Conservation (phyloP, 2,888 invertebrate genomes). For the Noctua pronuba region DNA sequence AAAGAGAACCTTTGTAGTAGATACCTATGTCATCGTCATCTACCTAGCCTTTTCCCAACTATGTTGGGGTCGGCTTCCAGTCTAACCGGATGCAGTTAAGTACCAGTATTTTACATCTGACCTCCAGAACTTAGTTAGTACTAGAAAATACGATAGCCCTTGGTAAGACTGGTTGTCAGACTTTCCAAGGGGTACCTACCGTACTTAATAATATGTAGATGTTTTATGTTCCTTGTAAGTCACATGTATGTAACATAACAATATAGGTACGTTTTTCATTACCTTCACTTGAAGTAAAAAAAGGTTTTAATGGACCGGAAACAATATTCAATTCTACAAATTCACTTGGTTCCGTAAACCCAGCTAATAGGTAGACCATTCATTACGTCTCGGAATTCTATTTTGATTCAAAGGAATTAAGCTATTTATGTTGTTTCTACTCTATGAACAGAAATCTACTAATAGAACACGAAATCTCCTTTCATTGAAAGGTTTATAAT, state of each 20-base stretch:
- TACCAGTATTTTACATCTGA: no score
- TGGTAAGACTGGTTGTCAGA: no score
- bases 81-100: no score
- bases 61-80: no score
- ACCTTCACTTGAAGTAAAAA: not conserved
- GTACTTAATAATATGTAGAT: no score
- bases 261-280: not conserved
- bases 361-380: not conserved
- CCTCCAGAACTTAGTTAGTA: no score
- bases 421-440: constrained; percentile 6
- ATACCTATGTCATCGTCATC: no score
- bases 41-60: no score
- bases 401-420: constrained; percentile 22
- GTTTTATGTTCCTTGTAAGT: no score
- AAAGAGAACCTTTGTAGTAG: no score
- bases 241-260: not conserved
- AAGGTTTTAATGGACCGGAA: constrained; percentile 1
- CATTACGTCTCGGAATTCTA: constrained; percentile 5
- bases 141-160: no score
- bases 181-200: no score
- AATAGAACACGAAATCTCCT: not conserved
- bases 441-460: not conserved
- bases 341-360: not conserved
- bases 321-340: constrained; percentile 26
- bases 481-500: not conserved